These are phyloP conservation scores for Hesperia comma DNA, from an alignment of 2,888 invertebrate species.

Conservation along the genomic window DNA sequence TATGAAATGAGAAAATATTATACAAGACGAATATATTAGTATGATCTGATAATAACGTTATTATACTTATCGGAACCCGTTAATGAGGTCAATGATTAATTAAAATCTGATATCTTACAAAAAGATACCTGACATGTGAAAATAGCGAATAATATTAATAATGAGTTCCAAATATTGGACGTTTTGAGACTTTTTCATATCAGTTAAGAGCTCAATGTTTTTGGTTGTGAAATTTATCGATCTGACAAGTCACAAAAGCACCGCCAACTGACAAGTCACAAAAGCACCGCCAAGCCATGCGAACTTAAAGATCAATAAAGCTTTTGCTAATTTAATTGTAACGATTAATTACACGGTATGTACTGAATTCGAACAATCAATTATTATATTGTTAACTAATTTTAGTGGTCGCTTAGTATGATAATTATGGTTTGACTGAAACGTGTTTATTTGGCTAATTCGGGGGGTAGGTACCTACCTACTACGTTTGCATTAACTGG, in stretches of 20 bases:
- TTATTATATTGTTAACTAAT: slow-evolving; percentile 11
- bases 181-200: slow-evolving; percentile 33
- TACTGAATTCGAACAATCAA: not conserved
- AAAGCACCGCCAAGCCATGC: slow-evolving; percentile 4
- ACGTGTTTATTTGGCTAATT: slow-evolving; percentile 1
- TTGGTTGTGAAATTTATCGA: slow-evolving; percentile 45
- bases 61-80: no score
- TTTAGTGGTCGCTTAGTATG: slow-evolving; percentile 5
- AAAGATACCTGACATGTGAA: not conserved
- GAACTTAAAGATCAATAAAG: not conserved
- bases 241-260: not conserved
- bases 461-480: not conserved
- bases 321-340: not conserved
- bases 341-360: not conserved
- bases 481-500: not conserved
- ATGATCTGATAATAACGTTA: no score
- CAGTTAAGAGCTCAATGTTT: slow-evolving; percentile 46
- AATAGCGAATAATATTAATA: not conserved
- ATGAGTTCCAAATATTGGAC: not conserved
- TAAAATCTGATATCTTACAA: no score
- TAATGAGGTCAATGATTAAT: no score
- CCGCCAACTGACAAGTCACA: not conserved
- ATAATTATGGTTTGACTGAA: slow-evolving; percentile 23
- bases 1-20: no score
- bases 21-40: no score